These are phyloP conservation scores for Onychorhynchus coronatus DNA, from an alignment of 2,113 vertebrate genomes.

Conservation along the genomic window DNA sequence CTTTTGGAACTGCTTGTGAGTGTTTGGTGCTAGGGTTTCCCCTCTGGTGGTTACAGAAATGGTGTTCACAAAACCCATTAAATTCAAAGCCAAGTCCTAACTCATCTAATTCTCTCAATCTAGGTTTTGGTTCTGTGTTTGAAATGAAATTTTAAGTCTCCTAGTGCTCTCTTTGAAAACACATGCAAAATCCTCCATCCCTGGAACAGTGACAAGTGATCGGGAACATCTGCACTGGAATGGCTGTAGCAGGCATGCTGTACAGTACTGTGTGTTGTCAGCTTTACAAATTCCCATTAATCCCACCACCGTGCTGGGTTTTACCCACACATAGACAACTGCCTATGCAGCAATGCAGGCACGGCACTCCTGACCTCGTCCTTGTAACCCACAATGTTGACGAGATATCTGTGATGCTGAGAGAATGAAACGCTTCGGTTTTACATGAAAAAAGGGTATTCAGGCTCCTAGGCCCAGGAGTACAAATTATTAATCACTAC, in stretches of 20 bases:
- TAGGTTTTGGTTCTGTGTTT: not conserved
- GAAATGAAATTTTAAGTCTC: not conserved
- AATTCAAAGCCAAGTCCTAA: not conserved
- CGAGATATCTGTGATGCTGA: slow-evolving; percentile 61
- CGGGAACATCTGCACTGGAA: not conserved
- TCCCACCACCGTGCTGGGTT: not conserved
- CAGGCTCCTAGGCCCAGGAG: slow-evolving; percentile 51
- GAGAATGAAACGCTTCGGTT: slow-evolving; percentile 62
- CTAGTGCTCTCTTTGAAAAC: not conserved
- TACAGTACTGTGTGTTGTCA: not conserved
- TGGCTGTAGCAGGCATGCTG: not conserved
- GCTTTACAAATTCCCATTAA: slow-evolving; percentile 21
- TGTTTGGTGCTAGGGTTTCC: not conserved
- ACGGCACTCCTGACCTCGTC: slow-evolving; percentile 47
- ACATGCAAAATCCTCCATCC: not conserved
- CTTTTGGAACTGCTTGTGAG: not conserved
- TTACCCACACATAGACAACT: not conserved
- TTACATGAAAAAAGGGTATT: slow-evolving; percentile 72
- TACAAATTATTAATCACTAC: slow-evolving; percentile 74
- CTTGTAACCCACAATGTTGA: slow-evolving; percentile 39
- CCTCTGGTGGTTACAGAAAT: not conserved
- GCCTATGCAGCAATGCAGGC: not conserved
- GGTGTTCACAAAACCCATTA: not conserved
- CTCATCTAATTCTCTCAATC: not conserved
- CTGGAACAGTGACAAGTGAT: not conserved